A percentile compares a stretch with the other conserved stretches of the same genome.
Conservation (phyloP, 2,797 vertebrate species). For the Chromobotia macracanthus region DNA sequence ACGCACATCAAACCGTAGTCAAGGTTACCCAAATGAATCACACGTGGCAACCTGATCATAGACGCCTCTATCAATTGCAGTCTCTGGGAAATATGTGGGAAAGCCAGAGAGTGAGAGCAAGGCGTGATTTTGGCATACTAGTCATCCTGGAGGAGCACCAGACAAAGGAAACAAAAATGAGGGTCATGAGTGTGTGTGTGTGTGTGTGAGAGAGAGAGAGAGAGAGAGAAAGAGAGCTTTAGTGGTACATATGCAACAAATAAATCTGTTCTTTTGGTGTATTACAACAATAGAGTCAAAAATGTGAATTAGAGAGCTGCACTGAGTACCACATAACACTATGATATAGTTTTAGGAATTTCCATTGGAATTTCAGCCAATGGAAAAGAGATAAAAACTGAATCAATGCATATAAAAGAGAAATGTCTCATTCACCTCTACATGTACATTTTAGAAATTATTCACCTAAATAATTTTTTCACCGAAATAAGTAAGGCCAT, state of each 20-base stretch:
- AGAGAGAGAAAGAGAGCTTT: slow-evolving; percentile 45
- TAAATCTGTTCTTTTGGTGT: slow-evolving; percentile 45
- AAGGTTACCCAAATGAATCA: slow-evolving; percentile 82
- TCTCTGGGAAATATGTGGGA: slow-evolving; percentile 66
- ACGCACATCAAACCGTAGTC: slow-evolving; percentile 79
- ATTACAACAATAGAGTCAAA: slow-evolving; percentile 16
- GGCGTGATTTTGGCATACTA: slow-evolving; percentile 52
- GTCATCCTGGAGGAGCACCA: slow-evolving; percentile 56
- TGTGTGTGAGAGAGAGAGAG: too few species aligned
- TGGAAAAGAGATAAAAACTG: neutral
- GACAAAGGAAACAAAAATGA: slow-evolving; percentile 57
- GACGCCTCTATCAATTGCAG: slow-evolving; percentile 76
- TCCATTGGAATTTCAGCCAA: neutral
- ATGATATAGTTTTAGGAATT: neutral
- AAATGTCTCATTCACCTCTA: neutral
- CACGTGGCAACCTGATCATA: slow-evolving; percentile 77
- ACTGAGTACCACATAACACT: neutral
- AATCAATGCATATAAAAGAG: neutral
- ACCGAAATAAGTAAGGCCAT: too few species aligned
- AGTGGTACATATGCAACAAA: slow-evolving; percentile 47
- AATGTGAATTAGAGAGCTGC: slow-evolving; percentile 20
- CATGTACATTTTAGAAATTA: neutral
- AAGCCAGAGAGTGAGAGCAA: slow-evolving; percentile 60
- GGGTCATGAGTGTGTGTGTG: neutral
- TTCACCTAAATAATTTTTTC: too few species aligned